phyloP scores from a whole-genome alignment of 2,113 vertebrate species.

The Lepus europaeus region DNA sequence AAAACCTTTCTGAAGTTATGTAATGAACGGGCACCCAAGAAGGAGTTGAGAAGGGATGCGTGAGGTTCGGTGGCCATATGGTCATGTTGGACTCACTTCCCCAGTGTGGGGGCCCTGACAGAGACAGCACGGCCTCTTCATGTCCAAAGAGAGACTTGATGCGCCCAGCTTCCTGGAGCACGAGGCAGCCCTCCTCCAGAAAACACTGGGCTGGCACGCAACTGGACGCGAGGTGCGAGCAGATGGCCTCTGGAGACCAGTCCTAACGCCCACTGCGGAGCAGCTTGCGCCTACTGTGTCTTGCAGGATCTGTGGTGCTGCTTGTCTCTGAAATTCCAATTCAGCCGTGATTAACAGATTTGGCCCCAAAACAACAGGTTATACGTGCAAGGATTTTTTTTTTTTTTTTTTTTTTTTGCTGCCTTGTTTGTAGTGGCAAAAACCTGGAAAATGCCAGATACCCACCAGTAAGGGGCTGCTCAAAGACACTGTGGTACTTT shows the following conservation, averaged over 20 bases:
- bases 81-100: background rate
- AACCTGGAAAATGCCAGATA: background rate
- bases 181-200: background rate
- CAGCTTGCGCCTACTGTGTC: background rate
- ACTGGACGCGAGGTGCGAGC: background rate
- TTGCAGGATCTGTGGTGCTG: background rate
- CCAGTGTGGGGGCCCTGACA: background rate
- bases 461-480: background rate
- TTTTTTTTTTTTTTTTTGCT: background rate
- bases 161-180: background rate
- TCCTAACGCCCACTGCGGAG: background rate
- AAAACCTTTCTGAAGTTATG: background rate
- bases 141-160: background rate
- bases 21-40: background rate
- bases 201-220: background rate
- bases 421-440: background rate
- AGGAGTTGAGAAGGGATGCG: background rate
- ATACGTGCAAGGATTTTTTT: background rate
- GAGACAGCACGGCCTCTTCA: background rate
- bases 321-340: slow-evolving; percentile 13
- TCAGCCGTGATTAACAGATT: background rate
- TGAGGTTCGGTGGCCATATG: background rate
- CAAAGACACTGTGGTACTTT: background rate
- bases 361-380: background rate
- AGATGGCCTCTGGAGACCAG: background rate